Conservation (phyloP, 2,888 invertebrate species). For the Polyommatus iphigenia region DNA sequence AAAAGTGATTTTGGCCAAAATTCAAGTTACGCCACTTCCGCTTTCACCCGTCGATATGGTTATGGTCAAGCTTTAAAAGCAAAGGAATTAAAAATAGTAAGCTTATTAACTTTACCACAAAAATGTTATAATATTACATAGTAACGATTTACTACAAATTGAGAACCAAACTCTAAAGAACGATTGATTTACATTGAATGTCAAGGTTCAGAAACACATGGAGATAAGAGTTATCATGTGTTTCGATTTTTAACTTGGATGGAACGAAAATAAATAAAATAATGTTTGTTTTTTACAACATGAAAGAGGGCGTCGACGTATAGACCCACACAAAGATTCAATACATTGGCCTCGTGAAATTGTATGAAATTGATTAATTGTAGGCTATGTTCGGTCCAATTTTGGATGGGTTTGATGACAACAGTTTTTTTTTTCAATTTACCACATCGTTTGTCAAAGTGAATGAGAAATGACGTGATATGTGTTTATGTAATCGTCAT, state of each 20-base stretch:
- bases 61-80: too few relatives aligned
- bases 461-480: constrained; percentile 29
- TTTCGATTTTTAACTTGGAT: not conserved
- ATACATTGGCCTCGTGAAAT: constrained; percentile 66
- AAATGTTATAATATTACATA: too few relatives aligned
- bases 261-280: constrained; percentile 70
- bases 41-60: too few relatives aligned
- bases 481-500: constrained; percentile 25
- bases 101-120: too few relatives aligned
- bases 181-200: not conserved
- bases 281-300: constrained; percentile 71
- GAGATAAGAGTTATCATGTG: constrained; percentile 11
- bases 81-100: too few relatives aligned
- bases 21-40: too few relatives aligned
- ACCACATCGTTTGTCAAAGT: constrained; percentile 53
- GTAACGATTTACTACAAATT: too few relatives aligned
- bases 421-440: constrained; percentile 69
- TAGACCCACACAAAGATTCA: constrained; percentile 76
- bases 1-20: too few relatives aligned
- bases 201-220: constrained; percentile 9
- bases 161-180: not conserved
- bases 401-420: constrained; percentile 56
- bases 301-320: constrained; percentile 59
- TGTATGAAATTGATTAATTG: constrained; percentile 77
- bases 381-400: constrained; percentile 61